Percentiles rank a stretch among this genome's conserved stretches.
Conservation (phyloP, 2,797 vertebrate species). For the Pseudomugil tenellus region DNA sequence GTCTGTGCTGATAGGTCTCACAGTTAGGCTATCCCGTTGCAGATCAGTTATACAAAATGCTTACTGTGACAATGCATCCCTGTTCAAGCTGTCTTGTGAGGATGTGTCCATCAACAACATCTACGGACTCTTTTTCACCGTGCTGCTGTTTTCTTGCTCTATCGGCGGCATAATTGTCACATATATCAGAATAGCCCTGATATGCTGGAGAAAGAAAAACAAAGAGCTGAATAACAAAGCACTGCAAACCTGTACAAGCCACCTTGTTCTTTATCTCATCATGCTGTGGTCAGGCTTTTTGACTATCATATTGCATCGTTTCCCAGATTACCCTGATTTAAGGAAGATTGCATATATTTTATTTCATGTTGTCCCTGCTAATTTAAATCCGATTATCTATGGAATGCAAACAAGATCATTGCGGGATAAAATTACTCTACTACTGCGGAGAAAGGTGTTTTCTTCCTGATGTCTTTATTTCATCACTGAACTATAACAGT, state of each 20-base stretch:
- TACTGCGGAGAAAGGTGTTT: constrained; percentile 51
- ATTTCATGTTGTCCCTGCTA: constrained; percentile 71
- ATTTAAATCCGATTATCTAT: constrained; percentile 76
- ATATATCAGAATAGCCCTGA: constrained; percentile 68
- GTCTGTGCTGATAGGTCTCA: constrained; percentile 70
- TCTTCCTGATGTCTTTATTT: constrained; percentile 5
- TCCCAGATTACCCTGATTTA: constrained; percentile 63
- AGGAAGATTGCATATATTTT: constrained; percentile 68
- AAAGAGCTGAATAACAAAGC: constrained; percentile 72
- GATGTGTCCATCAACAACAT: constrained; percentile 73
- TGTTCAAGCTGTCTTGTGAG: constrained; percentile 77
- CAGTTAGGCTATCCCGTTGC: constrained; percentile 65
- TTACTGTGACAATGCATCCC: constrained; percentile 73
- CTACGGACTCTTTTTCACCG: constrained; percentile 73
- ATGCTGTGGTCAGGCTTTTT: constrained; percentile 74
- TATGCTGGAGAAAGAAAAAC: constrained; percentile 72
- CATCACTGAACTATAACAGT: not conserved
- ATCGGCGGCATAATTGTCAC: constrained; percentile 67
- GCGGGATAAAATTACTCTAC: constrained; percentile 61
- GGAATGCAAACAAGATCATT: constrained; percentile 67
- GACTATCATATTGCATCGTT: constrained; percentile 71
- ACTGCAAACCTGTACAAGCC: constrained; percentile 72
- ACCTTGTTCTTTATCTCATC: constrained; percentile 72
- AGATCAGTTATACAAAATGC: constrained; percentile 61
- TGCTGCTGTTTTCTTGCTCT: constrained; percentile 67